Base-by-base conservation (phyloP, 2,113 vertebrate species). In the Phoenicopterus ruber region DNA sequence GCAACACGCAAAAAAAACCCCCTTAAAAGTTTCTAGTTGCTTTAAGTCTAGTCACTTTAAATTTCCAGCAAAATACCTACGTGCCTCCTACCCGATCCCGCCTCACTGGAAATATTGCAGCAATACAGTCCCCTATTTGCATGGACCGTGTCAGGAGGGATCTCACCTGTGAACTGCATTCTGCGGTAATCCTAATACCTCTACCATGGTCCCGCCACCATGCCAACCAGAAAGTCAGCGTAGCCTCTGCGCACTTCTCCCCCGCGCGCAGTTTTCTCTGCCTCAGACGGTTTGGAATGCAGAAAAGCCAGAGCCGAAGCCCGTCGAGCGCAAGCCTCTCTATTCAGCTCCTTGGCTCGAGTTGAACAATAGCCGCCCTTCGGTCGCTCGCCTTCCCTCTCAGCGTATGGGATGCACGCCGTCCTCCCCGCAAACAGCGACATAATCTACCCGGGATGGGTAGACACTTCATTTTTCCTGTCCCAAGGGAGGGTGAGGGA, bases 111-210 rank as follows among this genome's bases (percentile, higher is more conserved):
- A 77, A 11, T 7, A 6, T 2, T 25, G 38, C 71, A 29, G 67
- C 80, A 11, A 28, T 3, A 15, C 46, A 44, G 34, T 59, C 32
- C 80, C n/a, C 40, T 13, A 4, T 22, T 40, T 13, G 63, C 76
- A 31, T 4, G 62, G 84, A 34, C 34, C 4, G 21, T 32, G 82
- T 4, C 73, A 13, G 54, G 38, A 88, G 73, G 47, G 81, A 44
- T 47, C 97, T 98, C 98, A 99, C 98, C 98, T 98, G 98, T 15
- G 90, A 96, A 85, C 82, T 98, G 98, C 98, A 98, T 98, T 22
- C 84, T 88, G 76, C 0, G 69, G 63, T 63, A 71, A 95, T 97
- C 67, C 96, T 63, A 32, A 8, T 70, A n/a, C 82, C 91, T 95
- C 77, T 96, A 97, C 84, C 98, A 98, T 98, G 96, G 88, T 97